These are phyloP conservation scores for Nomada flava DNA, from an alignment of 2,888 invertebrate genomes.

Conservation along the genomic window DNA sequence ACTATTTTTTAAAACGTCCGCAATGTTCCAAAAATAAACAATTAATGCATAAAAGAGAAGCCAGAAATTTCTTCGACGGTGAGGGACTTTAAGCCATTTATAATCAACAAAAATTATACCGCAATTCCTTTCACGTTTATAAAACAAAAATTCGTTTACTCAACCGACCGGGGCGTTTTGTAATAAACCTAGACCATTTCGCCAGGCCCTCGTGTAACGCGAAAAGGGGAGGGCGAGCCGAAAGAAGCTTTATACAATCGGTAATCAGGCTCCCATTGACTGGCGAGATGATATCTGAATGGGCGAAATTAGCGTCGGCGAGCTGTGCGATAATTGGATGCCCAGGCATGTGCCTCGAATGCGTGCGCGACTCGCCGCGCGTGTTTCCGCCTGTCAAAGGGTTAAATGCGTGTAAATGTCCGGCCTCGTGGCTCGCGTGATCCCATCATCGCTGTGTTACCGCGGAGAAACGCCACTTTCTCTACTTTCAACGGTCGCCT, in stretches of 20 bases:
- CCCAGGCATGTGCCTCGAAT: slow-evolving; percentile 71
- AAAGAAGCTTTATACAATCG: slow-evolving; percentile 74
- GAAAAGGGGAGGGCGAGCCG: slow-evolving; percentile 32
- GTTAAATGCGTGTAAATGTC: slow-evolving; percentile 79
- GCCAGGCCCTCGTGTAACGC: neutral
- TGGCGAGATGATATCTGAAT: slow-evolving; percentile 79
- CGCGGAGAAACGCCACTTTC: slow-evolving; percentile 37
- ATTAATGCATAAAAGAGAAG: no score
- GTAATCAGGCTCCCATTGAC: slow-evolving; percentile 78
- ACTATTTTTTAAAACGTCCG: no score
- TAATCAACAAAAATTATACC: no score
- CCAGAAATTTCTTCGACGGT: no score
- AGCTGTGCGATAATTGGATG: slow-evolving; percentile 77
- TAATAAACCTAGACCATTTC: neutral
- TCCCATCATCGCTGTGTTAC: slow-evolving; percentile 62
- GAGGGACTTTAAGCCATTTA: no score
- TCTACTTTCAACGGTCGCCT: neutral
- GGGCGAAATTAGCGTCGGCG: slow-evolving; percentile 77
- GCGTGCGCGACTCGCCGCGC: slow-evolving; percentile 68
- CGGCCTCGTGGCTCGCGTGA: slow-evolving; percentile 72
- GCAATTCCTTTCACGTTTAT: no score
- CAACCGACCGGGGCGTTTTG: neutral
- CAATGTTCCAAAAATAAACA: no score
- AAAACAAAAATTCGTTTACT: no score
- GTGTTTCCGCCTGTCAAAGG: slow-evolving; percentile 77